Evolutionary conservation across 1,140 invertebrate species (phyloP), one percentile per base, ranked within the genome.

Genomic region (Kradibia gibbosae): DNA sequence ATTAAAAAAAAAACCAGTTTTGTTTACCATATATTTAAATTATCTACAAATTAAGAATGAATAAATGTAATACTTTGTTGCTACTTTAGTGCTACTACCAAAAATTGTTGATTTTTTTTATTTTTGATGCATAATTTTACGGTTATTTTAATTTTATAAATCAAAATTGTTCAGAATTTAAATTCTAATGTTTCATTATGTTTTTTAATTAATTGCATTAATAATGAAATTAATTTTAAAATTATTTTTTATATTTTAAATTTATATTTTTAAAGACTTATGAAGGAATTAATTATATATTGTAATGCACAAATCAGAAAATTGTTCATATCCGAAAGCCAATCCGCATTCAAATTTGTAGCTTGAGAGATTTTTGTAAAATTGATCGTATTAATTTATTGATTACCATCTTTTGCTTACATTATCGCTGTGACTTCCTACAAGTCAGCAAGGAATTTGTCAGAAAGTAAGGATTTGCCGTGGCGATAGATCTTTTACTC

Each of bases 401-500:
- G 20, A n/a, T 50, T 22, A 34, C 25, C 42, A 13, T 45, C 13
- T 8, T 5, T 13, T 48, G 34, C 20, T 60, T 60, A 60, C 22
- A 13, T 60, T 60, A 10, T 71, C 20, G 11, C 20, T 39, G 76
- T 20, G 25, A 42, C 3, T 71, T 60, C 10, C 13, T 55, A 34
- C 20, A n/a, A 50, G 13, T 73, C 34, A 39, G 31, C 17, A 11
- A 55, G 31, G 39, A 48, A 57, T 31, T 39, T 22, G 28, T 36
- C 11, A 36, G 42, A 36, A 42, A 81, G 79, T 75, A 55, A 71
- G 74, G 50, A 65, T 90, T 90, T 87, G 84, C 86, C 87, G 85
- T 87, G 86, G 84, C 79, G 80, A 87, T 86, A 85, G 86, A 88
- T 77, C 62, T 89, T 80, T 83, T 88, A 88, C 86, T 88, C 88